Conservation (phyloP, 2,888 invertebrate species). For the Protula sp. region DNA sequence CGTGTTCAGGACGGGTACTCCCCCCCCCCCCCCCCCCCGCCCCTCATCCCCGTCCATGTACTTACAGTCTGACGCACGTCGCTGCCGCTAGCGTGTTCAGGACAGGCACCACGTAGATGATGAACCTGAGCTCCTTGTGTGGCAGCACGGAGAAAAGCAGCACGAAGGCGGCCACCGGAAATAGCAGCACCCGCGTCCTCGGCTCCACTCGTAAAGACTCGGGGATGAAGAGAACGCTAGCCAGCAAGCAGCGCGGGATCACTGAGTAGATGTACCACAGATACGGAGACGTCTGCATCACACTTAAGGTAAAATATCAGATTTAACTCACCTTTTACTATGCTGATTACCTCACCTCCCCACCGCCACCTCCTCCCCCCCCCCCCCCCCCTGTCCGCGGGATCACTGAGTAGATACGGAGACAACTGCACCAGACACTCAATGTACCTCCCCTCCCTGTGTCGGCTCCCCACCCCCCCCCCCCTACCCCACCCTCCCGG, state of each 20-base stretch:
- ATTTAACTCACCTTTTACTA: no score
- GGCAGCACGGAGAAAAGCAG: slow-evolving; percentile 89
- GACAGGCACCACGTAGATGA: slow-evolving; percentile 93
- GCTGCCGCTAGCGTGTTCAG: slow-evolving; percentile 84
- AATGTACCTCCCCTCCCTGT: no score
- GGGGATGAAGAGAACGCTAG: slow-evolving; percentile 67
- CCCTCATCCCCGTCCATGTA: no score
- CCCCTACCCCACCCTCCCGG: no score
- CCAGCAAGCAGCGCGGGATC: slow-evolving; percentile 82
- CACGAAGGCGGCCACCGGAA: slow-evolving; percentile 64
- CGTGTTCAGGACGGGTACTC: slow-evolving; percentile 87
- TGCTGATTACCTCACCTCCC: no score
- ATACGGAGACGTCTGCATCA: slow-evolving; percentile 63
- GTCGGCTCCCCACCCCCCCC: no score
- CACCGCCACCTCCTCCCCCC: no score
- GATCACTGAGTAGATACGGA: no score
- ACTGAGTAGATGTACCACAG: slow-evolving; percentile 99
- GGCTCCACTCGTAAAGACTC: slow-evolving; percentile 60
- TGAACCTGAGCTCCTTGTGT: slow-evolving; percentile 95
- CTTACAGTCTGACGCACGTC: slow-evolving; percentile 83
- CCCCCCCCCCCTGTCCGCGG: no score
- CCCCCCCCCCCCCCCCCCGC: no score
- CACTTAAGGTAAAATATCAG: no score
- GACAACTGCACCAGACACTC: no score
- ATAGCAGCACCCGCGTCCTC: slow-evolving; percentile 60